Conservation (phyloP, 92 coral and sea anemone genomes). For the Metridium senile region DNA sequence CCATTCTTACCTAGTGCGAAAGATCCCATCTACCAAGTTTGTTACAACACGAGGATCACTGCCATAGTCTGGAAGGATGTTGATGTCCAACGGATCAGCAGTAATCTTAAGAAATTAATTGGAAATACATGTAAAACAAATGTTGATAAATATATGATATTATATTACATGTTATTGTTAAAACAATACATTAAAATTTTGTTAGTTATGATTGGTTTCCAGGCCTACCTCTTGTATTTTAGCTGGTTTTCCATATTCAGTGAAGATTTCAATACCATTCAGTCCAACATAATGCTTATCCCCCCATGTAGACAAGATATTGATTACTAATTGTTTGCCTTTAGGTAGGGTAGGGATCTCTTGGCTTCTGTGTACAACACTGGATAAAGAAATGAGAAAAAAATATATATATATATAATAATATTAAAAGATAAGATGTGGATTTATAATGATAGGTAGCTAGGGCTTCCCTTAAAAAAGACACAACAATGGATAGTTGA, state of each 20-base stretch:
- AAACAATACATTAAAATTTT: no score
- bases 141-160: no score
- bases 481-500: no score
- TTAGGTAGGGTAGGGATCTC: conserved; percentile 92
- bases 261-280: conserved; percentile 94
- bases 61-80: conserved; percentile 88
- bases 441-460: no score
- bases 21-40: conserved; percentile 95
- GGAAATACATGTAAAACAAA: no score
- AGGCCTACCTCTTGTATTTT: conserved; percentile 83
- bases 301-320: conserved; percentile 91
- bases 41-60: conserved; percentile 96
- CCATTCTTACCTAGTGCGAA: conserved; percentile 80
- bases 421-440: no score
- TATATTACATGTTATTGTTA: no score
- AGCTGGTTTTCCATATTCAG: conserved; percentile 88
- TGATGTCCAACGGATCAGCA: conserved; percentile 94
- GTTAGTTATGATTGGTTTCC: no score
- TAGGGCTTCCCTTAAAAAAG: no score
- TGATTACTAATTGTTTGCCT: conserved; percentile 72
- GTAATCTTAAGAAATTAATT: no score
- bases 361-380: conserved; percentile 31
- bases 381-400: no score
- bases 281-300: conserved; percentile 95
- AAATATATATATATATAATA: no score